Conservation (phyloP, 2,113 vertebrate species). For the Aix galericulata region DNA sequence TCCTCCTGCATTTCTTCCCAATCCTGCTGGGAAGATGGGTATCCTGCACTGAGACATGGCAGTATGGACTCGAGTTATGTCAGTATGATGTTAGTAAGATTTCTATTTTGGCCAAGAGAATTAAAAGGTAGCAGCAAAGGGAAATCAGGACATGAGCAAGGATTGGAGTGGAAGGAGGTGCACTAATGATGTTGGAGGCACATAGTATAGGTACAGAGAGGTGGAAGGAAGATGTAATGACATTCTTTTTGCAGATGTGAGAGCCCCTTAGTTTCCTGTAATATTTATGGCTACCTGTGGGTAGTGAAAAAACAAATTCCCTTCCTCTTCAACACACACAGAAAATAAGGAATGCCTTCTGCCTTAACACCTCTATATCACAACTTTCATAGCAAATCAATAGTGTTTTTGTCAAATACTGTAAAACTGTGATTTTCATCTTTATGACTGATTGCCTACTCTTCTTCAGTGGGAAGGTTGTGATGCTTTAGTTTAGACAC, state of each 20-base stretch:
- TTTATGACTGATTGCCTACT: background rate
- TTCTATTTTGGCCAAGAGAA: background rate
- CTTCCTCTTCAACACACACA: background rate
- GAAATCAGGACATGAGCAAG: background rate
- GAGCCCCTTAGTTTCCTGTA: background rate
- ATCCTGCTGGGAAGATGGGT: background rate
- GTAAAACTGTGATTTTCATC: background rate
- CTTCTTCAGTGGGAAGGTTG: background rate
- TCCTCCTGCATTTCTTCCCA: background rate
- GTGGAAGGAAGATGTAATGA: background rate
- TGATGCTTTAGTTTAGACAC: background rate
- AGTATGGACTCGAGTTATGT: rapidly evolving
- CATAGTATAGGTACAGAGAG: background rate
- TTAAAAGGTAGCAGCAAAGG: background rate
- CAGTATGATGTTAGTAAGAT: background rate
- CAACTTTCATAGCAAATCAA: background rate
- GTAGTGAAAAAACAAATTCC: background rate
- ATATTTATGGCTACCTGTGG: background rate
- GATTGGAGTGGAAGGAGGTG: background rate
- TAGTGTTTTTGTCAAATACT: background rate
- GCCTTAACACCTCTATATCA: background rate
- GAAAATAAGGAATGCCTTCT: background rate
- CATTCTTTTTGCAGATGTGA: background rate
- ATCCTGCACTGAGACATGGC: background rate
- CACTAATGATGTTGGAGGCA: background rate